These are phyloP conservation scores for Brachionus sp. DNA, from an alignment of 1,140 invertebrate genomes.

Conservation along the genomic window DNA sequence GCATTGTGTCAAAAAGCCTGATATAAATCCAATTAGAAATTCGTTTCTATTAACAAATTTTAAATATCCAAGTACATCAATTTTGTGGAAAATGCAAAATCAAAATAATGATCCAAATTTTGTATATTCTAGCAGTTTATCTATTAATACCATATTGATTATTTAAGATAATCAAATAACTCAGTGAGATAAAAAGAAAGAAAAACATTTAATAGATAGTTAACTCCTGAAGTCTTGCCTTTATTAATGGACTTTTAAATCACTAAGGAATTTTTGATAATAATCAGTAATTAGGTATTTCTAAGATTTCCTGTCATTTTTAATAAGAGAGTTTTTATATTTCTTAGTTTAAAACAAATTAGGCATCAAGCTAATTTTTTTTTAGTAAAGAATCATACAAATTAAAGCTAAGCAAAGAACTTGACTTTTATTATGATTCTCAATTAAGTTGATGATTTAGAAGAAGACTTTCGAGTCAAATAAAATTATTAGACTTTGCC, in stretches of 20 bases:
- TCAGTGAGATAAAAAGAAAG: neutral
- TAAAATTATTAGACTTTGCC: neutral
- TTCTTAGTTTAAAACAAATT: neutral
- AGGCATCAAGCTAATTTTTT: neutral
- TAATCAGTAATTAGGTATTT: neutral
- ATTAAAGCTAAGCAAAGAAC: no score
- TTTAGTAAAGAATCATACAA: no score
- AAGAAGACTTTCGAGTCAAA: neutral
- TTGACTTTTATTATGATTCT: neutral
- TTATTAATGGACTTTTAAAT: neutral
- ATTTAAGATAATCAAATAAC: neutral
- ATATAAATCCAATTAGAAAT: no score
- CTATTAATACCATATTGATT: neutral
- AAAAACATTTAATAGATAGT: neutral
- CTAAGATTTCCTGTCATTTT: neutral
- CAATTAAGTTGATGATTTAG: neutral
- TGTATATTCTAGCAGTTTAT: neutral
- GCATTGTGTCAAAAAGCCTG: no score
- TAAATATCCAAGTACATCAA: neutral
- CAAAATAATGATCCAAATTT: neutral
- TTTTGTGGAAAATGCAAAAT: neutral
- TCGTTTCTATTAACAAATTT: no score
- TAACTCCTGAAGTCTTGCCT: neutral
- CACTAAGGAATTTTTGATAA: neutral
- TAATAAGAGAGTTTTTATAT: neutral